Evolutionary conservation across 2,888 invertebrate species (phyloP), one percentile per base, ranked within the genome.

Genomic region (Caenorhabditis imperialis): DNA sequence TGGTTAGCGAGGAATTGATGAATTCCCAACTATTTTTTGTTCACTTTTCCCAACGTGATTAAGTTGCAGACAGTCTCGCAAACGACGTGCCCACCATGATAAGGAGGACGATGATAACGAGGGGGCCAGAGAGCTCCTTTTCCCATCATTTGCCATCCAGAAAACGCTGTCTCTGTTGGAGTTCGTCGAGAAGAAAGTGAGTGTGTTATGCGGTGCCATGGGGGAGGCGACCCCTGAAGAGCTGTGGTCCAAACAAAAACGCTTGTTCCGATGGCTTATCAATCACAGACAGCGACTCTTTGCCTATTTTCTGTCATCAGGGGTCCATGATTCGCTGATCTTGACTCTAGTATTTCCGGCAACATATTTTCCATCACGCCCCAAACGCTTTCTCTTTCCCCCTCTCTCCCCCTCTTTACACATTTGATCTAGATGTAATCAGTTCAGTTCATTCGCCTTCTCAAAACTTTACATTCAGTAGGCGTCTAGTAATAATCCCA

Each of bases 21-120:
- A n/a, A n/a, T n/a, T n/a, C n/a, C n/a, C n/a, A n/a, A n/a, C n/a
- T n/a, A n/a, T n/a, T n/a, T n/a, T n/a, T n/a, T n/a, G n/a, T n/a
- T n/a, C n/a, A n/a, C n/a, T n/a, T n/a, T n/a, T n/a, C n/a, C n/a
- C n/a, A n/a, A n/a, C n/a, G n/a, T n/a, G n/a, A n/a, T n/a, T n/a
- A n/a, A n/a, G 42, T 65, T 65, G 67, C 67, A 67, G 67, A 44
- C 42, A 57, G 22, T n/a, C 30, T 18, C 55, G 54, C 37, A 30
- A 65, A 47, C 61, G 33, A 0, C 30, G 16, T 16, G 40, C 12
- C 4, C 38, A 40, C 8, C 25, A 48, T n/a, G 16, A 12, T 1
- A 8, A 1, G 3, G 38, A 48, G 22, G 48, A 60, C 25, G 45
- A 37, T 30, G 27, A 25, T 14, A 33, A 44, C 44, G 44, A 44